phyloP scores from a whole-genome alignment of 2,113 vertebrate species.

The Crypturellus undulatus region DNA sequence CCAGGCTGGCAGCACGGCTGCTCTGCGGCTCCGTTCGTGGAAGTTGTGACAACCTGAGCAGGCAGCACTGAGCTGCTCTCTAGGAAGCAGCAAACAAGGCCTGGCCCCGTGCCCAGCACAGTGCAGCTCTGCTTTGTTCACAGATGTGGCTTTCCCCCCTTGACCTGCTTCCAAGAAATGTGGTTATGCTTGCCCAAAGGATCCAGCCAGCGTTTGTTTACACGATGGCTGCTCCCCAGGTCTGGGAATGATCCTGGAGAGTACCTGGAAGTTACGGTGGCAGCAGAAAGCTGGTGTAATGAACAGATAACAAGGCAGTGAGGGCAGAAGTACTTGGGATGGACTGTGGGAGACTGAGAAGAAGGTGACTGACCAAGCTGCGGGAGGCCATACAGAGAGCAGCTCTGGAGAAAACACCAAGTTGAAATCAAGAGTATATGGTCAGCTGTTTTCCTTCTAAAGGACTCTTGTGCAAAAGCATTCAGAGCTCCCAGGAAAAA shows the following conservation, averaged over 20 bases:
- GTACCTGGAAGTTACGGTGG: neutral
- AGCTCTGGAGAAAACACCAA: neutral
- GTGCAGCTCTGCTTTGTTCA: neutral
- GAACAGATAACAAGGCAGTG: neutral
- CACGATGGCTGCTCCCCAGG: neutral
- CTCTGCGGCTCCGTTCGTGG: neutral
- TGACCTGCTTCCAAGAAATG: conserved; percentile 42
- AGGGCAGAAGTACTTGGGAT: neutral
- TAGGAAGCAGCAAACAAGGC: conserved; percentile 1
- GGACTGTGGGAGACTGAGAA: neutral
- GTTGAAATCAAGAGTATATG: neutral
- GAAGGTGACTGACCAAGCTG: neutral
- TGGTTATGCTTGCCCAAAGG: neutral
- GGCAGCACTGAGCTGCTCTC: neutral
- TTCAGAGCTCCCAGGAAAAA: neutral
- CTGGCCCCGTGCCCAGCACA: neutral
- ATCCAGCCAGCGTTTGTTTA: conserved; percentile 10
- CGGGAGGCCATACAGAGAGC: neutral
- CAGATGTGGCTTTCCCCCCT: neutral
- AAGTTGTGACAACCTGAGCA: neutral
- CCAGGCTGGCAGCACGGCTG: neutral
- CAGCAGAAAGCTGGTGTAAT: neutral
- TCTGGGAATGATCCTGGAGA: neutral
- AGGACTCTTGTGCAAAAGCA: neutral
- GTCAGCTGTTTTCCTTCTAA: neutral